Evolutionary conservation across 92 coral and sea anemone genomes (phyloP), one percentile per base, ranked within the genome.

Genomic region (Scolanthus callimorphus): DNA sequence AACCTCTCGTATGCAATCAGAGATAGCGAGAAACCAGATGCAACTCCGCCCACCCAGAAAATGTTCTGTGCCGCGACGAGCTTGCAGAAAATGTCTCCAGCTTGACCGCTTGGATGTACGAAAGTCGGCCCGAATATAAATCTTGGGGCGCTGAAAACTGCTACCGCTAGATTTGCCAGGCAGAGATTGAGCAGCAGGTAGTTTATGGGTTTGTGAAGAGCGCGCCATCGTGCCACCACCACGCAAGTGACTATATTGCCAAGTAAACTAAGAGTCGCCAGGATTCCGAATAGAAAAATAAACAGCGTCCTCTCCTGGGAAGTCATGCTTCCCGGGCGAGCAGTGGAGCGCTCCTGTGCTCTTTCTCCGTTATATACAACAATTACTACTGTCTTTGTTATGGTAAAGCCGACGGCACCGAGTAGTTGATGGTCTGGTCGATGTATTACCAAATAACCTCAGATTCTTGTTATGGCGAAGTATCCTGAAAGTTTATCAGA

Each of bases 21-120:
- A 53, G 58, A 57, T 17, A 66, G 57, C 37, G 73, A 53, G 27
- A 66, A 66, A 24, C 73, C 61, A 2, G 73, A 66, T 43, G 73
- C 62, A 38, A 66, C 51, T 11, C 73, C 73, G 29, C 73, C 73
- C 17, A 66, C 39, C 73, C 73, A 66, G 17, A 66, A 66, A 2
- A 66, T 41, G 20, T 57, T 66, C 30, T 66, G 61, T 3, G 61
- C 73, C 4, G 73, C 54, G 20, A 66, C 31, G 27, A 66, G 43
- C 61, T 53, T 66, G 28, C 73, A 66, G n/a, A 66, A 38, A 39
- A 37, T 51, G 21, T 66, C 53, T 10, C 73, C 73, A 8, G 53
- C 53, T 19, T 4, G 25, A 17, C 73, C 73, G 11, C 25, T 39
- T 22, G 73, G 73, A 21, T 66, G 73, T n/a, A 25, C 20, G 27